These are phyloP conservation scores for Nyctibius bracteatus DNA, from an alignment of 2,113 vertebrate genomes.

Conservation along the genomic window DNA sequence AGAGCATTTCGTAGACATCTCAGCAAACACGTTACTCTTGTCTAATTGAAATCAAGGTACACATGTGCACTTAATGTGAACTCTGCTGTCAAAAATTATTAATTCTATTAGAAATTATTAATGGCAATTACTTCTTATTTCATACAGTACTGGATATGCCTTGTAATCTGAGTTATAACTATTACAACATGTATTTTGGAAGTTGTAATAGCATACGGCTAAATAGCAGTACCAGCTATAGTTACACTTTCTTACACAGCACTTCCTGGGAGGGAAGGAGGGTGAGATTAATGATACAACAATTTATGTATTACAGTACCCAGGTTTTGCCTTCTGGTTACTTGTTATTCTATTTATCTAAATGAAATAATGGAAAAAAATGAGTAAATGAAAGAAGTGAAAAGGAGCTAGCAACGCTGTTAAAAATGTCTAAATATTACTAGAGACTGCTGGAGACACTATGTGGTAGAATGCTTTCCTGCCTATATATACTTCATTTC, in stretches of 20 bases:
- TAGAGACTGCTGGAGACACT: neutral
- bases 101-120: neutral
- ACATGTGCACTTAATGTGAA: neutral
- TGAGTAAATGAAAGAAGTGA: neutral
- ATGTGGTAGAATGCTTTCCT: neutral
- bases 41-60: neutral
- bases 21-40: fast-evolving
- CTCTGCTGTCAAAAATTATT: neutral
- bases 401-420: neutral
- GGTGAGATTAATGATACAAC: neutral
- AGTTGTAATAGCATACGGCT: neutral
- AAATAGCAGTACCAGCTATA: neutral
- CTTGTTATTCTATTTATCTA: neutral
- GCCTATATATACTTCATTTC: neutral
- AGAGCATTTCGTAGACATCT: neutral
- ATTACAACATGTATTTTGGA: neutral
- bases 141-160: neutral
- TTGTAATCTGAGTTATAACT: neutral
- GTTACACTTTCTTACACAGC: neutral
- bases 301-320: neutral
- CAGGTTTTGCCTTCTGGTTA: neutral
- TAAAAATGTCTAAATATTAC: neutral
- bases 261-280: neutral
- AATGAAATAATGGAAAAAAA: neutral
- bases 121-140: neutral